These are phyloP conservation scores for Drosophila meridionalis DNA, from an alignment of 2,888 invertebrate species.

Conservation along the genomic window DNA sequence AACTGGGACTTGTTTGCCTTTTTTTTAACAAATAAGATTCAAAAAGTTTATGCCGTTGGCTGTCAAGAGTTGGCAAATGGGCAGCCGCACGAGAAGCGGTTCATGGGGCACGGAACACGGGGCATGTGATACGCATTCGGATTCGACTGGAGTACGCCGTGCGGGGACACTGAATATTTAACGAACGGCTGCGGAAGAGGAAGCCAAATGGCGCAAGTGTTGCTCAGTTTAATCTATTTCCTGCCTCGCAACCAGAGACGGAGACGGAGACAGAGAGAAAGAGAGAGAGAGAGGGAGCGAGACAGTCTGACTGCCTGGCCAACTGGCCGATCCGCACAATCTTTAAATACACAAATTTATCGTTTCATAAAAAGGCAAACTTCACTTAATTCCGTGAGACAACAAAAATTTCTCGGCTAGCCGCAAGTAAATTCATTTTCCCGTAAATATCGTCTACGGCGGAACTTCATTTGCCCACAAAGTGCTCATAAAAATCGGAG, in stretches of 20 bases:
- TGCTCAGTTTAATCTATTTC: slow-evolving; percentile 80
- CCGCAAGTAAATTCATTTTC: slow-evolving; percentile 50
- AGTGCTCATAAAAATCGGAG: slow-evolving; percentile 7
- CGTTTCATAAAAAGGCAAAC: slow-evolving; percentile 80
- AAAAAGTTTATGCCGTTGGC: slow-evolving; percentile 77
- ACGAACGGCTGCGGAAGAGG: slow-evolving; percentile 70
- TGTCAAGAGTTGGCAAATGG: slow-evolving; percentile 72
- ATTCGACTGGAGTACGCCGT: slow-evolving; percentile 29
- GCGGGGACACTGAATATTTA: slow-evolving; percentile 67
- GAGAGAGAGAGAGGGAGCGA: background rate
- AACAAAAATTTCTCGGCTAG: slow-evolving; percentile 34
- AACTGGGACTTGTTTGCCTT: slow-evolving; percentile 28
- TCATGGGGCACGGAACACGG: slow-evolving; percentile 18
- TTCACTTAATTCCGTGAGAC: slow-evolving; percentile 73
- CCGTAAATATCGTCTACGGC: slow-evolving; percentile 41
- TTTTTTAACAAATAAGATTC: slow-evolving; percentile 73
- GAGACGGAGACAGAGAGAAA: background rate
- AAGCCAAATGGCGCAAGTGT: slow-evolving; percentile 70
- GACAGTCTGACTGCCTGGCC: slow-evolving; percentile 1
- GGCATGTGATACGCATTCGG: slow-evolving; percentile 57
- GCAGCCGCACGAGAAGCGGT: slow-evolving; percentile 26
- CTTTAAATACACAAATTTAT: slow-evolving; percentile 83
- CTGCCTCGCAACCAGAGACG: slow-evolving; percentile 34
- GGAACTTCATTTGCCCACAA: slow-evolving; percentile 38
- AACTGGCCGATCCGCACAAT: slow-evolving; percentile 55